phyloP scores from a whole-genome alignment of 2,113 vertebrate genomes.

The Pseudorhombus dupliciocellatus region DNA sequence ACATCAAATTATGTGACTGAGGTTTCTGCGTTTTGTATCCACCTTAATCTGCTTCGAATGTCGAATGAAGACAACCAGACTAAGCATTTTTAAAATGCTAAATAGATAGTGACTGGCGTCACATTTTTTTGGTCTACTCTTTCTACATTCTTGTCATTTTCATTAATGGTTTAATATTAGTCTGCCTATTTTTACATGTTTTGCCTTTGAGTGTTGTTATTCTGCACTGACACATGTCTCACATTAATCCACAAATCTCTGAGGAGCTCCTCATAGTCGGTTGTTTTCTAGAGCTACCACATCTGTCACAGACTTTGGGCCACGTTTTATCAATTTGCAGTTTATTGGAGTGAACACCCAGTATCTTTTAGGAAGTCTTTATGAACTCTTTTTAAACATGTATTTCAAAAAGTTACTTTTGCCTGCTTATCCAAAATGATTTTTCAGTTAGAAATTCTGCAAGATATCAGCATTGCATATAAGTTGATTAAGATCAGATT shows the following conservation, averaged over 20 bases:
- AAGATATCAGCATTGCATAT: background rate
- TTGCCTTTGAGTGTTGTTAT: background rate
- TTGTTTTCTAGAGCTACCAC: constrained; percentile 5
- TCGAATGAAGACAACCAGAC: background rate
- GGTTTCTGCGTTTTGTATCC: background rate
- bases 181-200: background rate
- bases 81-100: background rate
- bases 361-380: background rate
- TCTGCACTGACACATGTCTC: background rate
- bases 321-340: background rate
- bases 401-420: constrained; percentile 4
- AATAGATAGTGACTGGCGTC: background rate
- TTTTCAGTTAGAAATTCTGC: background rate
- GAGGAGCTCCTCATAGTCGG: background rate
- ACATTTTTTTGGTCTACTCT: background rate
- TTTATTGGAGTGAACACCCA: background rate
- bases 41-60: background rate
- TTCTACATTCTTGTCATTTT: background rate
- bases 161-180: background rate
- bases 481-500: constrained; percentile 7
- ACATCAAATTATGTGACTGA: too few species aligned
- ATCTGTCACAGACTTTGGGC: background rate
- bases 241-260: background rate
- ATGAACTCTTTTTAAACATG: too few species aligned
- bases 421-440: background rate